Evolutionary conservation across 1,140 invertebrate species (phyloP).

Genomic region (Drosophila prosaltans): DNA sequence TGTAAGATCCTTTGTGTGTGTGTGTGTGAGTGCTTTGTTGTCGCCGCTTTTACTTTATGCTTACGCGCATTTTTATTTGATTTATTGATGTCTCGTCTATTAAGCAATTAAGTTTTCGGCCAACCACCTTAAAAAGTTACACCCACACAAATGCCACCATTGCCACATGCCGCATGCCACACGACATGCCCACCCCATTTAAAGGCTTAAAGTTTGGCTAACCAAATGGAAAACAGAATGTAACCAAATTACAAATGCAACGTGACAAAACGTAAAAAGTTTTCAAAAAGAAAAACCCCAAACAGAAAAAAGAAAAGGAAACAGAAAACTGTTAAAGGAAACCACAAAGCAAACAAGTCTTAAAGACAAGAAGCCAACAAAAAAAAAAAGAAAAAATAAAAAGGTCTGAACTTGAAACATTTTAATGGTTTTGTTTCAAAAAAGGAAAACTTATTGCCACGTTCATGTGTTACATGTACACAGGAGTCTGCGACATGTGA

Average conservation of each 20-base stretch:
- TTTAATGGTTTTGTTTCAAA: background rate
- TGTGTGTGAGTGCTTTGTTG: conserved; percentile 39
- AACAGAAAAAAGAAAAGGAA: background rate
- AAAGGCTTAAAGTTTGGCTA: conserved; percentile 4
- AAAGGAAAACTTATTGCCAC: background rate
- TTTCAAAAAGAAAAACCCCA: background rate
- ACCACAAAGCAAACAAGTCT: background rate
- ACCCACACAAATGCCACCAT: background rate
- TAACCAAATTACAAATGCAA: background rate
- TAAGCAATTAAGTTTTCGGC: conserved; percentile 72
- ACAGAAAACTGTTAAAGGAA: background rate
- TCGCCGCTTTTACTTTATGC: conserved; percentile 63
- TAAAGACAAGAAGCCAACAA: background rate
- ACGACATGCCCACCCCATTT: background rate
- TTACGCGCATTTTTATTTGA: conserved; percentile 75
- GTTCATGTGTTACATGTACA: too few relatives aligned
- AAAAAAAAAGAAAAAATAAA: background rate
- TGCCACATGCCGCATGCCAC: background rate
- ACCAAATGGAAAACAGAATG: background rate
- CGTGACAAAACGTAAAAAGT: background rate
- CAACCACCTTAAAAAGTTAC: background rate
- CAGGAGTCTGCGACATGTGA: too few relatives aligned
- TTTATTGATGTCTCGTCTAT: conserved; percentile 79
- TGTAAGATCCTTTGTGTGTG: conserved; percentile 33
- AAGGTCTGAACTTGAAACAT: background rate